phyloP scores from a whole-genome alignment of 2,113 vertebrate species.

The Indri indri region DNA sequence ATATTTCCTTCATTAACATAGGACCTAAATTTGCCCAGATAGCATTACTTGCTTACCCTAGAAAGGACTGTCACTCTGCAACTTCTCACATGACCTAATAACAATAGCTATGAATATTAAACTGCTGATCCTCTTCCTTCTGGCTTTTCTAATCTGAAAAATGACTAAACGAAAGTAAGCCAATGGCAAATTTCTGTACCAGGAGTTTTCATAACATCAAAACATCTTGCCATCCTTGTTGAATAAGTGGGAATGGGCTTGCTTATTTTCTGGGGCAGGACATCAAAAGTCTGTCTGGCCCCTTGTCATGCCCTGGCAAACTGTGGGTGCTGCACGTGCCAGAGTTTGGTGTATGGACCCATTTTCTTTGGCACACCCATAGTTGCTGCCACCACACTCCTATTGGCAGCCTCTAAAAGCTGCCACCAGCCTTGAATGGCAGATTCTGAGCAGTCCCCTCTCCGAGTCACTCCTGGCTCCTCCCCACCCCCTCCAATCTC shows the following conservation, averaged over 20 bases:
- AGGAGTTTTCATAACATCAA: background rate
- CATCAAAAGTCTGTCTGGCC: background rate
- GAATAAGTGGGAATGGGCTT: background rate
- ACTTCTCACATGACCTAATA: background rate
- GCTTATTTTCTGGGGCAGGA: background rate
- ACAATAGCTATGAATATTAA: background rate
- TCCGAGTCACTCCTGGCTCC: background rate
- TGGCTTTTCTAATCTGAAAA: conserved; percentile 46
- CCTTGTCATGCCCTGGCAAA: background rate
- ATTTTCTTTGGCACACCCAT: conserved; percentile 24
- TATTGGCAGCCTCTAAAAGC: conserved; percentile 7
- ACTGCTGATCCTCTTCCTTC: background rate
- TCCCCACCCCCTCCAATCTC: background rate
- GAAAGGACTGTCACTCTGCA: background rate
- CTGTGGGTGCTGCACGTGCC: background rate
- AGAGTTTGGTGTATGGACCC: background rate
- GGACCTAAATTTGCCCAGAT: background rate
- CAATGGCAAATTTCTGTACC: conserved; percentile 1
- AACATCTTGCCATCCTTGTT: background rate
- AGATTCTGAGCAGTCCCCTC: background rate
- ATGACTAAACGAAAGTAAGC: background rate
- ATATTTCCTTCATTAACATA: conserved; percentile 3
- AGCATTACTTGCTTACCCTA: background rate
- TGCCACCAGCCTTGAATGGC: background rate
- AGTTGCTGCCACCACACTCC: background rate